Evolutionary conservation across 2,797 vertebrate genomes (phyloP), one percentile per base, ranked within the genome.

Genomic region (Merluccius polli): DNA sequence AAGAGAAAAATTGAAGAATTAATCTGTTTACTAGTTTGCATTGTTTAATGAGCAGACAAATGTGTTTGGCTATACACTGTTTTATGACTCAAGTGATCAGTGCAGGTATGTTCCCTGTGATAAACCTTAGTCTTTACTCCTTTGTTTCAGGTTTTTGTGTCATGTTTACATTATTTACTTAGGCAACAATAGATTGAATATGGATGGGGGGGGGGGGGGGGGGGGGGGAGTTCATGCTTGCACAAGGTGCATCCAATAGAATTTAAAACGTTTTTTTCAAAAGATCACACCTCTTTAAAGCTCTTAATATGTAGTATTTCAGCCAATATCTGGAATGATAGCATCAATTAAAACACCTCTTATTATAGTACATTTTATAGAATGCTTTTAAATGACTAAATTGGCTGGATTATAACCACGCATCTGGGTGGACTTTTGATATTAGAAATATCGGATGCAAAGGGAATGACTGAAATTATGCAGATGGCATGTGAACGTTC

Each of bases 91-190:
- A 11, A 65, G 59, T 27, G 24, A 65, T 87, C 79, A 78, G 27
- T 74, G 59, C 76, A 81, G 79, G 75, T 63, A 27, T 72, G 48
- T 78, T 82, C 83, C 77, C 48, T 81, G 77, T 78, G 73, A 83
- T 73, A 82, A 83, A 84, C 33, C 67, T 70, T 65, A 65, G 33
- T 77, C 48, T 70, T 80, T 74, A 36, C 30, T 72, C 80, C 77
- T 72, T 81, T 78, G 63, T 79, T 83, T 81, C 29, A 79, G 75
- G 77, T 83, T 75, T 70, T 11, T 73, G 52, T 82, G 78, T 82
- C 78, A 83, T 78, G 68, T 89, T 89, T 86, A 86, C 82, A 79
- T 74, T 80, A 52, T 69, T 81, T 82, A 63, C 24, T 65, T 27
- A 11, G 10, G 3, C 52, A 24, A 65, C 59, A 27, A 11, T 65